A percentile compares a stretch with the other conserved stretches of the same genome.
These are phyloP conservation scores for Palythoa caribaeorum DNA, from an alignment of 92 coral and sea anemone species.

Conservation along the genomic window DNA sequence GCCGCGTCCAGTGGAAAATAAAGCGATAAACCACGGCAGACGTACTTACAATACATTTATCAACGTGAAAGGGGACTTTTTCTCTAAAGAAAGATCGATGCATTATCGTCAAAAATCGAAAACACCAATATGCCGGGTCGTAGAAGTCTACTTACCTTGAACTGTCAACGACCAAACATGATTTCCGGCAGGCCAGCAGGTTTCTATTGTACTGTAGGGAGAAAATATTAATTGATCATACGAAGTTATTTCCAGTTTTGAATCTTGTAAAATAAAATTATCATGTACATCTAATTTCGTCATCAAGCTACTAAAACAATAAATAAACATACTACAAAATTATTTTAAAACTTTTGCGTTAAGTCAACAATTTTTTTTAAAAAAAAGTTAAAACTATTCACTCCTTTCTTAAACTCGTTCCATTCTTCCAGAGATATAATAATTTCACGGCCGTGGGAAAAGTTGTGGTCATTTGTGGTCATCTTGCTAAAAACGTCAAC, in stretches of 20 bases:
- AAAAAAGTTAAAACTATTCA: not conserved
- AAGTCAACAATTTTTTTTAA: not conserved
- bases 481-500: constrained; percentile 60
- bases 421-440: constrained; percentile 10
- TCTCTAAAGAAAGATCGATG: no score
- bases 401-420: not conserved
- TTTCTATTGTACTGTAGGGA: not conserved
- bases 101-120: no score
- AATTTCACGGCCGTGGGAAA: constrained; percentile 4
- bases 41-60: no score
- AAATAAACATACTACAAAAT: not conserved
- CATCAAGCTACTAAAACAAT: not conserved
- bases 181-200: constrained; percentile 38
- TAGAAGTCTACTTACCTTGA: no score
- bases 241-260: no score
- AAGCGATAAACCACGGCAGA: no score
- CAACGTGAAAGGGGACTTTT: no score
- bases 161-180: not conserved
- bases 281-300: not conserved
- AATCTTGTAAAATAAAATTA: not conserved
- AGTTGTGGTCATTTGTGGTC: constrained; percentile 51
- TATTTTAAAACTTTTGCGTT: not conserved
- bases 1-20: no score
- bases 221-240: constrained; percentile 22
- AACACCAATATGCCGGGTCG: no score